These are phyloP conservation scores for Crocallis elinguaria DNA, from an alignment of 2,888 invertebrate species.

Conservation along the genomic window DNA sequence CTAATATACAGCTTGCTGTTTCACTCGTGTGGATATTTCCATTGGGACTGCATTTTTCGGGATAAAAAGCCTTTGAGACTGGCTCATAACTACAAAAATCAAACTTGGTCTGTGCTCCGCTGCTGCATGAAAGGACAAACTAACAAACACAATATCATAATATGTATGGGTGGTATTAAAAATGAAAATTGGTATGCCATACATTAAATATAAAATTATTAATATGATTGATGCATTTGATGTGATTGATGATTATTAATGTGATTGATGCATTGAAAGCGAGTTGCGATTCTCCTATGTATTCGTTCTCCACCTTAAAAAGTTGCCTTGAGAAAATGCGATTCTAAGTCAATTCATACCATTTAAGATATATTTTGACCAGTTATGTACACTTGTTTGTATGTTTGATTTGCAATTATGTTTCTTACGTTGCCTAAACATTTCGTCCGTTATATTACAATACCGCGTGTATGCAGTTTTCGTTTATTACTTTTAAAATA, in stretches of 20 bases:
- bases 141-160: no score
- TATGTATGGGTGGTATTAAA: no score
- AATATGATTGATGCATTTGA: not conserved
- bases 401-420: constrained; percentile 1
- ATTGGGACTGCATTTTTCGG: no score
- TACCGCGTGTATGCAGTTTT: not conserved
- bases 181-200: no score
- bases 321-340: constrained; percentile 61
- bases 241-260: not conserved
- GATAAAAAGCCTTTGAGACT: no score
- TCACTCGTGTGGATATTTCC: no score
- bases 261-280: constrained; percentile 12
- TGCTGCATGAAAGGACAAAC: no score
- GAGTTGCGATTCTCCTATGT: constrained; percentile 3
- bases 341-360: constrained; percentile 73
- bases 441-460: constrained; percentile 5
- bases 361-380: constrained; percentile 68
- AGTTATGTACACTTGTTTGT: constrained; percentile 18
- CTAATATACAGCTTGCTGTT: no score
- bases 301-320: constrained; percentile 27
- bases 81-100: no score
- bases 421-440: constrained; percentile 7
- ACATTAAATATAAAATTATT: no score
- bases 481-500: no score
- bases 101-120: no score